These are phyloP conservation scores for Microplitis deprimator DNA, from an alignment of 2,888 invertebrate genomes.

Conservation along the genomic window DNA sequence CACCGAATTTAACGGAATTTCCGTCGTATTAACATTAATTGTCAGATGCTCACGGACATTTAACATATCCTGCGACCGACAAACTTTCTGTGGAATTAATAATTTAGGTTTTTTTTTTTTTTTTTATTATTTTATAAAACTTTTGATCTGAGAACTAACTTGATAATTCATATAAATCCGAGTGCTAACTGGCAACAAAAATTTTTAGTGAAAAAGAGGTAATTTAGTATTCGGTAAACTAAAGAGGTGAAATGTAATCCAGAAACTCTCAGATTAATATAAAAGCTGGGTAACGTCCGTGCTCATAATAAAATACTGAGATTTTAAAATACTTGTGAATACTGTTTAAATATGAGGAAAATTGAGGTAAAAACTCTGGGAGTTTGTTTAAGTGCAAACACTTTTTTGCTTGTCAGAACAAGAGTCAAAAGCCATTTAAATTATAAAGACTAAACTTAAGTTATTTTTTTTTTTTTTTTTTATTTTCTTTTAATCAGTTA, in stretches of 20 bases:
- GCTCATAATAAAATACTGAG: not conserved
- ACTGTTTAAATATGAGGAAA: not conserved
- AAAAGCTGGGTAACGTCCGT: not conserved
- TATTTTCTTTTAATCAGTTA: not conserved
- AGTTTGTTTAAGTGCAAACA: not conserved
- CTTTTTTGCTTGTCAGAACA: not conserved
- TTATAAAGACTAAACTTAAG: not conserved
- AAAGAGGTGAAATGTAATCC: conserved; percentile 35
- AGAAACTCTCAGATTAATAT: conserved; percentile 22
- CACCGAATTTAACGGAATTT: not conserved
- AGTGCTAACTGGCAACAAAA: not conserved
- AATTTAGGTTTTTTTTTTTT: no score
- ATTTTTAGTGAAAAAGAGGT: conserved; percentile 23
- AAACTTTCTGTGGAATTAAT: no score
- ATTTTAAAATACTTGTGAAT: no score
- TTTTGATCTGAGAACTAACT: no score
- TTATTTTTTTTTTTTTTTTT: not conserved
- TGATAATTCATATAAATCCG: no score
- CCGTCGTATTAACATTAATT: not conserved
- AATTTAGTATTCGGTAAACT: conserved; percentile 35
- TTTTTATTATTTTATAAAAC: no score
- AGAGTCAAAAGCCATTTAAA: not conserved
- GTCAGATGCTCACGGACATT: not conserved
- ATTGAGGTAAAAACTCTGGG: not conserved
- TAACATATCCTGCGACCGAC: no score